phyloP scores from a whole-genome alignment of 2,113 vertebrate species.

The Amazona vittata region DNA sequence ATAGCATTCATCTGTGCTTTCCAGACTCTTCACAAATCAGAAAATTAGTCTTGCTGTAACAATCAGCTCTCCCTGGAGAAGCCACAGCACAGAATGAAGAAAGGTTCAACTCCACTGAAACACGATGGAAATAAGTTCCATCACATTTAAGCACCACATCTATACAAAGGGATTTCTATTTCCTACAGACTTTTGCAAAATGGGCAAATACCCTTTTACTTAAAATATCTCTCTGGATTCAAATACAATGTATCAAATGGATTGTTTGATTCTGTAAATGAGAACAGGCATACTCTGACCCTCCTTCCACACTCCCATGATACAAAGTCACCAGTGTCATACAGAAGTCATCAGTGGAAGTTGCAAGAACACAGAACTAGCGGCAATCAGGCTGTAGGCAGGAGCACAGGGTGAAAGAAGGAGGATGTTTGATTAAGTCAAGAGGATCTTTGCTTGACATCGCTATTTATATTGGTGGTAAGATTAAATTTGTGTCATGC shows the following conservation, averaged over 20 bases:
- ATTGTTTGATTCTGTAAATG: too few relatives aligned
- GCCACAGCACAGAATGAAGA: accelerated
- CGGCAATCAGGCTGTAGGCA: accelerated
- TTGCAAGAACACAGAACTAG: not conserved
- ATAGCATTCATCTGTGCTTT: not conserved
- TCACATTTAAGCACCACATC: not conserved
- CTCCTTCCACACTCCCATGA: accelerated
- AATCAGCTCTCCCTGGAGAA: not conserved
- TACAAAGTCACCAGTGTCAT: not conserved
- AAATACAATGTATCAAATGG: not conserved
- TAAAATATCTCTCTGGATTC: not conserved
- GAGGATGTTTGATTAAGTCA: not conserved
- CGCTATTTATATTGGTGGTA: not conserved
- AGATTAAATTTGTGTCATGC: not conserved
- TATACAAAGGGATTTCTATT: not conserved
- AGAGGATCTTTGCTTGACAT: not conserved
- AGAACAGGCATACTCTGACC: not conserved
- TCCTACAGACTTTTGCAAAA: not conserved
- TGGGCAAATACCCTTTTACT: not conserved
- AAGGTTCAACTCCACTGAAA: not conserved
- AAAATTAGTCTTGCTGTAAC: not conserved
- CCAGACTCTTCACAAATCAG: not conserved
- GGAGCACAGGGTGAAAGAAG: not conserved
- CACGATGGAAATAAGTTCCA: accelerated
- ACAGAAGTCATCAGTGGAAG: not conserved